Base-by-base conservation (phyloP, 1,140 invertebrate genomes). In the Zaprionus taronus region DNA sequence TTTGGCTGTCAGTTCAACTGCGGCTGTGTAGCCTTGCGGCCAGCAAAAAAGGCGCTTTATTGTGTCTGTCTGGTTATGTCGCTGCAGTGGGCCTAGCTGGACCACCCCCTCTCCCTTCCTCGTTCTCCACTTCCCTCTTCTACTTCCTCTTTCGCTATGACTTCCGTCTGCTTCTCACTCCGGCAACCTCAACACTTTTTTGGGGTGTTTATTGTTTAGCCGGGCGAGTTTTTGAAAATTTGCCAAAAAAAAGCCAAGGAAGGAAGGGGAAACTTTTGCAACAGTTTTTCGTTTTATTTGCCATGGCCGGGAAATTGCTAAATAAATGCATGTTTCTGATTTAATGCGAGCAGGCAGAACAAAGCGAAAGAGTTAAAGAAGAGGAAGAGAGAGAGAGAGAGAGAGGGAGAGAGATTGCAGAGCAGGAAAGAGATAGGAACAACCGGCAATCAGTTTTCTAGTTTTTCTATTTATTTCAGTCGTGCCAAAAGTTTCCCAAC, bases 261-360 rank as follows among this genome's bases (percentile, higher is more conserved):
- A 15, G 4, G 5, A 61, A 17, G 22, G 17, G 7, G 26, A 26
- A 53, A 81, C 60, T 77, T 75, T 77, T 71, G 56, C 58, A 69
- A 69, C 49, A 64, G 51, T 76, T 77, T 86, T 79, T 78, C 56
- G 56, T 61, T 61, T 77, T 73, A 73, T 66, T 78, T 67, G 61
- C 72, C 56, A 65, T 70, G 51, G 68, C 68, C 47, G 64, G 83
- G 70, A 91, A 91, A 91, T 91, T 85, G 86, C 86, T 79, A 91
- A 91, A 91, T 91, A 91, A 91, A 91, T 91, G 86, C 86, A 83
- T 91, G 86, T 81, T 91, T 76, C 82, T 81, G 86, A 91, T 85
- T 91, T 91, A 91, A 91, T 83, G 49, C 24, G 49, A 55, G 47
- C 12, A n/a, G 11, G 26, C 26, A 36, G 22, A n/a, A 12, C 22